Conservation (phyloP, 2,797 vertebrate genomes). For the Sebastes umbrosus region DNA sequence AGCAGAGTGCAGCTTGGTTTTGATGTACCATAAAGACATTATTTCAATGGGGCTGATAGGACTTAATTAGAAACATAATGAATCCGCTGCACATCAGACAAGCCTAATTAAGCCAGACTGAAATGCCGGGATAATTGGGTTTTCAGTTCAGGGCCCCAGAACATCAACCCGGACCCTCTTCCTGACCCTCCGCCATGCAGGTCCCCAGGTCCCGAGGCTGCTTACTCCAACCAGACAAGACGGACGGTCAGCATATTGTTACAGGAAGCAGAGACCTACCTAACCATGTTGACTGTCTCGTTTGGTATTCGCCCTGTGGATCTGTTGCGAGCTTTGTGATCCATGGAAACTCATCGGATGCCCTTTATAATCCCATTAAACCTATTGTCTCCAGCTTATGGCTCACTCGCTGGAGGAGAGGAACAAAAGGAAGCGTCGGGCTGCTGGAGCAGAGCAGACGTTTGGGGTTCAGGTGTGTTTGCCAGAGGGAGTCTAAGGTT, state of each 20-base stretch:
- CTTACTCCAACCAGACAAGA: conserved; percentile 45
- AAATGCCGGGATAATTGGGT: conserved; percentile 80
- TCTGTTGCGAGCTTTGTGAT: conserved; percentile 61
- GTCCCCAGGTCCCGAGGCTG: conserved; percentile 48
- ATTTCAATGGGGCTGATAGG: conserved; percentile 81
- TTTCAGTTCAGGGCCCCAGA: conserved; percentile 73
- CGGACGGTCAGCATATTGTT: conserved; percentile 39
- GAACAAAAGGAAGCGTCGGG: conserved; percentile 22
- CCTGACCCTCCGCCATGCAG: conserved; percentile 24
- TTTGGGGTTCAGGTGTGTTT: conserved; percentile 44
- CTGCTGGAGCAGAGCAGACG: conserved; percentile 23
- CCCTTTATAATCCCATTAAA: conserved; percentile 79
- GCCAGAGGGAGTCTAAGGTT: conserved; percentile 26
- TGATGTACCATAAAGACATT: conserved; percentile 81
- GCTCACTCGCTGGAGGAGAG: conserved; percentile 34
- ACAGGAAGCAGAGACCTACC: conserved; percentile 45
- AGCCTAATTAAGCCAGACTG: conserved; percentile 82
- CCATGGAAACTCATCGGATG: conserved; percentile 63
- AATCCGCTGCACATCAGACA: conserved; percentile 83
- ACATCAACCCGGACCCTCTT: conserved; percentile 59
- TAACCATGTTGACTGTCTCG: conserved; percentile 46
- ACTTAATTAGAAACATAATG: conserved; percentile 87
- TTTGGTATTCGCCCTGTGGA: conserved; percentile 30
- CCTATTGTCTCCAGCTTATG: conserved; percentile 67
- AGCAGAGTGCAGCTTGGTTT: conserved; percentile 62